Percentiles rank a stretch among this genome's conserved stretches.
Evolutionary conservation across 2,113 vertebrate genomes (phyloP).

Genomic region (Triplophysa rosa): DNA sequence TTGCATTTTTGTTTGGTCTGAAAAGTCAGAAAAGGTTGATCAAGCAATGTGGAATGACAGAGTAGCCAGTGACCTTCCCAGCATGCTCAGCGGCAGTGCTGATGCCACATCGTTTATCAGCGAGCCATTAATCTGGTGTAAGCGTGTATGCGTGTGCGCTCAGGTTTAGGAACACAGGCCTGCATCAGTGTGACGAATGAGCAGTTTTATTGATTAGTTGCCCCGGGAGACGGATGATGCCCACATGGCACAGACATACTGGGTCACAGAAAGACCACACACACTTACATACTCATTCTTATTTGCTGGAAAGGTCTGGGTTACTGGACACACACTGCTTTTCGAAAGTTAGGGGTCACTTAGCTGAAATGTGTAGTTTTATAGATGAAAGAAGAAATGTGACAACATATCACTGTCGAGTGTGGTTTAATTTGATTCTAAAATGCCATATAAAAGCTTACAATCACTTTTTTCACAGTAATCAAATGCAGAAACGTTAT

Average conservation of each 20-base stretch:
- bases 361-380: too few relatives aligned
- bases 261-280: slow-evolving; percentile 70
- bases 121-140: slow-evolving; percentile 85
- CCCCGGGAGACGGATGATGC: slow-evolving; percentile 89
- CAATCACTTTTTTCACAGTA: too few relatives aligned
- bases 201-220: slow-evolving; percentile 94
- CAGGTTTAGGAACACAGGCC: slow-evolving; percentile 67
- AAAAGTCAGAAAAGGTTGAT: slow-evolving; percentile 28
- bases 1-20: slow-evolving; percentile 9
- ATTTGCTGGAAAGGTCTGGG: not conserved
- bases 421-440: too few relatives aligned
- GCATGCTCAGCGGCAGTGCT: slow-evolving; percentile 69
- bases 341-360: too few relatives aligned
- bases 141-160: slow-evolving; percentile 25
- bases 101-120: slow-evolving; percentile 80
- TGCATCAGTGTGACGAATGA: slow-evolving; percentile 87
- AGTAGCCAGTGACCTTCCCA: slow-evolving; percentile 74
- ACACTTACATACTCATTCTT: slow-evolving; percentile 10
- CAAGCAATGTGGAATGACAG: slow-evolving; percentile 63
- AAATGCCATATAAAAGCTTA: too few relatives aligned
- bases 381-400: too few relatives aligned
- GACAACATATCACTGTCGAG: too few relatives aligned
- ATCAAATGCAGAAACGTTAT: too few relatives aligned
- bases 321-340: not conserved
- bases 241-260: slow-evolving; percentile 88